phyloP scores from a whole-genome alignment of 2,888 invertebrate genomes.

The Eustalomyia histrio region DNA sequence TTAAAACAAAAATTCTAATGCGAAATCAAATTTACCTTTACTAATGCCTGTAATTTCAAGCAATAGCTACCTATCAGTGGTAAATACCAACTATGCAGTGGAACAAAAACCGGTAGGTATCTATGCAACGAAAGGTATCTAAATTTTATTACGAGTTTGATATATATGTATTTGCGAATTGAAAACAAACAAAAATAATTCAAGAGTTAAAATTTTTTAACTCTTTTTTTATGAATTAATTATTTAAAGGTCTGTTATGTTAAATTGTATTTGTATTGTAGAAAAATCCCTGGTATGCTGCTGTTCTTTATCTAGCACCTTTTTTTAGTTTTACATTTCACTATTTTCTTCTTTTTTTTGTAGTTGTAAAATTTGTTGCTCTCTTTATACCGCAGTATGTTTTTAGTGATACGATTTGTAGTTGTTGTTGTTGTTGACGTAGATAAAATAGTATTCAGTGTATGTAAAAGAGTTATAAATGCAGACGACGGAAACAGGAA shows the following conservation, averaged over 20 bases:
- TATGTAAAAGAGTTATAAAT: constrained; percentile 18
- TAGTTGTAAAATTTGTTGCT: constrained; percentile 36
- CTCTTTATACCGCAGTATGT: neutral
- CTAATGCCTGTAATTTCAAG: no score
- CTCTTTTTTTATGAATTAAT: no score
- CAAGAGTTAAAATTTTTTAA: no score
- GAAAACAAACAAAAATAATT: no score
- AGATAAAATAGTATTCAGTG: constrained; percentile 47
- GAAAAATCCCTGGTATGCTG: constrained; percentile 39
- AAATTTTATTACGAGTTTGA: no score
- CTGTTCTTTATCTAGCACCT: constrained; percentile 9
- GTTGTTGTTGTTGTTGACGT: neutral
- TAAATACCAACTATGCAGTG: no score
- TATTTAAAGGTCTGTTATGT: neutral
- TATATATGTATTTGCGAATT: no score
- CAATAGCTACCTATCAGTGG: no score
- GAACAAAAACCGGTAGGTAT: no score
- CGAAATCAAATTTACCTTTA: no score
- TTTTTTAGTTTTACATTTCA: neutral
- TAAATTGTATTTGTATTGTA: constrained; percentile 18
- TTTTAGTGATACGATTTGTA: neutral
- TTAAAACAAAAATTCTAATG: no score
- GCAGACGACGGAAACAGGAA: constrained; percentile 55
- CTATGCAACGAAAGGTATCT: no score
- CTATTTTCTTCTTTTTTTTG: constrained; percentile 1